Percentiles rank a stretch among this genome's conserved stretches.
Conservation (phyloP, 2,797 vertebrate genomes). For the Monodelphis domestica region DNA sequence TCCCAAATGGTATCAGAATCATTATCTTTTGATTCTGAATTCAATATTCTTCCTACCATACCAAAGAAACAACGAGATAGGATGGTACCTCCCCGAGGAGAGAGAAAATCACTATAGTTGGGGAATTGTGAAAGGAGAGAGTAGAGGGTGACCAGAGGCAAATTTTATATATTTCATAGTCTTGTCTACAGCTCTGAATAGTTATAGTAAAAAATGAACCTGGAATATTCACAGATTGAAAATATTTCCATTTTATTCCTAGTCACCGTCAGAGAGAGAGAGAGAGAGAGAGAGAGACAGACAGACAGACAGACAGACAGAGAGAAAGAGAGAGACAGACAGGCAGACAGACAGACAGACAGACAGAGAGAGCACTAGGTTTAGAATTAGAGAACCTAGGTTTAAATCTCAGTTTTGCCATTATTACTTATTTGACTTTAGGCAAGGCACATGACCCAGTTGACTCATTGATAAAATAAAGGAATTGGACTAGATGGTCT, state of each 20-base stretch:
- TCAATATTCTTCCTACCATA: neutral
- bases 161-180: neutral
- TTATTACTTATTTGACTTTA: neutral
- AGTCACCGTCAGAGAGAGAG: no score
- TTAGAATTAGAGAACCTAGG: neutral
- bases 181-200: neutral
- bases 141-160: constrained; percentile 4
- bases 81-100: neutral
- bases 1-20: neutral
- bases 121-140: neutral
- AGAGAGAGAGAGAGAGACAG: neutral
- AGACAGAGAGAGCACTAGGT: no score
- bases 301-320: neutral
- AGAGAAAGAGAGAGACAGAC: no score
- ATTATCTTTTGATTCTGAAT: neutral
- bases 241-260: no score
- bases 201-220: neutral
- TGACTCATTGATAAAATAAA: neutral
- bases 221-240: neutral
- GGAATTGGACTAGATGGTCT: neutral
- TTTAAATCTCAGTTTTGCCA: neutral
- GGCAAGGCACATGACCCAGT: neutral
- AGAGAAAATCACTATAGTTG: neutral
- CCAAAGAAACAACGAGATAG: neutral
- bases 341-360: no score